Evolutionary conservation across 2,113 vertebrate genomes (phyloP).

Genomic region (Ibidorhyncha struthersii): DNA sequence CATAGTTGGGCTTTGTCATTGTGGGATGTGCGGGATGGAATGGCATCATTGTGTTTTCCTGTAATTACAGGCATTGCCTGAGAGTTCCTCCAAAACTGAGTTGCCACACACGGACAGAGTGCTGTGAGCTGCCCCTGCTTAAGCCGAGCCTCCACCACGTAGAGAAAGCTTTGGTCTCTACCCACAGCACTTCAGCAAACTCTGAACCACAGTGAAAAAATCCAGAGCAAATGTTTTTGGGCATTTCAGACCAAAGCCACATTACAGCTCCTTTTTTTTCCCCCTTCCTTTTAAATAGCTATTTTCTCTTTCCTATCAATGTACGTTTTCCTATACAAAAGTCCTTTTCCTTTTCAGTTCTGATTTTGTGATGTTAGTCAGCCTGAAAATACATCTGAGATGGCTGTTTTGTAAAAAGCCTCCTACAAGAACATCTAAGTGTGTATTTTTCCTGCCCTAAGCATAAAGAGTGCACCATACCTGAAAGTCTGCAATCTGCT

Average conservation of each 20-base stretch:
- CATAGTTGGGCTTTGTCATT: background rate
- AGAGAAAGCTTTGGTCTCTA: background rate
- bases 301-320: background rate
- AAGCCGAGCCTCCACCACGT: accelerated
- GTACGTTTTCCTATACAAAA: background rate
- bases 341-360: background rate
- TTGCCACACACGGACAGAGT: background rate
- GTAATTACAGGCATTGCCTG: background rate
- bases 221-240: background rate
- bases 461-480: background rate
- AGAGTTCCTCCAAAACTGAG: background rate
- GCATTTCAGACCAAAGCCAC: background rate
- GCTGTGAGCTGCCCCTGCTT: background rate
- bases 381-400: background rate
- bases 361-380: background rate
- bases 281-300: background rate
- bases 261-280: background rate
- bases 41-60: background rate
- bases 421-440: background rate
- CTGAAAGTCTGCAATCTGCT: background rate
- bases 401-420: background rate
- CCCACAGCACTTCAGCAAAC: background rate
- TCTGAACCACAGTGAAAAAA: background rate
- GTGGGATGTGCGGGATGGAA: accelerated
- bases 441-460: background rate